Conservation (phyloP, 2,888 invertebrate genomes). For the Megastigmus dorsalis region DNA sequence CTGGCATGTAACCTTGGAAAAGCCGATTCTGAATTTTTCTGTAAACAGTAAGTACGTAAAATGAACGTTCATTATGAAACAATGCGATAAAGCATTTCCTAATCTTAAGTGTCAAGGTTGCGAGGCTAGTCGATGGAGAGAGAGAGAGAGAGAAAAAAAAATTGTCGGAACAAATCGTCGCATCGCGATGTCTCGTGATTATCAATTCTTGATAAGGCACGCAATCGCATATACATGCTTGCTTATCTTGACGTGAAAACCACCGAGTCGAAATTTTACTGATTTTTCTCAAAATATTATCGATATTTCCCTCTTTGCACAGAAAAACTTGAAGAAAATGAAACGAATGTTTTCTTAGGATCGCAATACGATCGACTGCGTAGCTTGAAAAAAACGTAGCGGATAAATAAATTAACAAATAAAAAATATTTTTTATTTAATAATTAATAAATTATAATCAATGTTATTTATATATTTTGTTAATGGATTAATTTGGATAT, state of each 20-base stretch:
- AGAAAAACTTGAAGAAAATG: too few species aligned
- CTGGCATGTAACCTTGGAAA: neutral
- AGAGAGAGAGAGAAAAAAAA: too few species aligned
- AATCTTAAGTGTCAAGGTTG: slow-evolving; percentile 53
- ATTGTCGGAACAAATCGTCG: slow-evolving; percentile 14
- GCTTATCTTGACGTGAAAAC: slow-evolving; percentile 32
- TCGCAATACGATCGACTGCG: too few species aligned
- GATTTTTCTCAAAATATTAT: slow-evolving; percentile 10
- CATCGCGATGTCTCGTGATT: slow-evolving; percentile 29
- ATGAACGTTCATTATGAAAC: slow-evolving; percentile 36
- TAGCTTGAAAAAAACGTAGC: too few species aligned
- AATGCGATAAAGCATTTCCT: slow-evolving; percentile 47
- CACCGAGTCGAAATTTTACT: neutral
- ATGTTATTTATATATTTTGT: too few species aligned
- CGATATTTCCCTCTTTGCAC: too few species aligned
- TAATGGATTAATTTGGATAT: too few species aligned
- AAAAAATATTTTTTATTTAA: too few species aligned
- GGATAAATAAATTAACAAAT: too few species aligned
- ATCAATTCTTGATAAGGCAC: slow-evolving; percentile 34
- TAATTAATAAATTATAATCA: too few species aligned
- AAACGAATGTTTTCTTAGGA: too few species aligned
- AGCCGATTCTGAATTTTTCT: slow-evolving; percentile 1
- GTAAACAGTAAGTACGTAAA: neutral
- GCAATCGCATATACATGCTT: slow-evolving; percentile 7
- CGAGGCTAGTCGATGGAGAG: slow-evolving; percentile 7